Conservation (phyloP, 2,113 vertebrate species). For the Crypturellus undulatus region DNA sequence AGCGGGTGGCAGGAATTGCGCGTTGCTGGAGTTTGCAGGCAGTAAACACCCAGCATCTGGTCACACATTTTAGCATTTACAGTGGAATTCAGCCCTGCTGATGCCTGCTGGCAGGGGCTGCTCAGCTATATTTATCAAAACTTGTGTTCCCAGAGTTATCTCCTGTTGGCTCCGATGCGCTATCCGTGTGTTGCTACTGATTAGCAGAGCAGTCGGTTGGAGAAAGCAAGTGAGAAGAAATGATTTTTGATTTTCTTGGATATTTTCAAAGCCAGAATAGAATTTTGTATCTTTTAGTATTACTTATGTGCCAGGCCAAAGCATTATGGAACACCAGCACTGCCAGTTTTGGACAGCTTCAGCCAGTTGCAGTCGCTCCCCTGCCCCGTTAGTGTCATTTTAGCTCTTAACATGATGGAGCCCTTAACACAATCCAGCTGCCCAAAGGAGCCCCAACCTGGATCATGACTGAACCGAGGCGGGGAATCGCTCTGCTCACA, state of each 20-base stretch:
- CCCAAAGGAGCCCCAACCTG: background rate
- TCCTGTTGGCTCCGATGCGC: background rate
- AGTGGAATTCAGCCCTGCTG: background rate
- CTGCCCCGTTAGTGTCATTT: background rate
- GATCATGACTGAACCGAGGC: background rate
- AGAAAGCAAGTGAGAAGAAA: background rate
- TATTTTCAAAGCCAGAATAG: background rate
- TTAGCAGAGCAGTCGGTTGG: background rate
- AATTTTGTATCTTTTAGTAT: background rate
- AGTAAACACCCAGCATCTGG: background rate
- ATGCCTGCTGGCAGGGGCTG: background rate
- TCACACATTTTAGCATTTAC: background rate
- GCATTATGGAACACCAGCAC: accelerated
- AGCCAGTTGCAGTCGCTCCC: background rate
- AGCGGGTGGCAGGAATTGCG: background rate
- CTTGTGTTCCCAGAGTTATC: background rate
- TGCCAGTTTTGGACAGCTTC: background rate
- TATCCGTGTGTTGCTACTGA: background rate
- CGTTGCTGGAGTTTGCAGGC: background rate
- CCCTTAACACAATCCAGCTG: background rate
- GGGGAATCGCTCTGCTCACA: background rate
- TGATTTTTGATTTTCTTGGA: background rate
- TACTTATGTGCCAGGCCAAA: background rate
- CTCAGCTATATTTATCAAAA: background rate
- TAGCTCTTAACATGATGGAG: background rate